Base-by-base conservation (phyloP, 2,888 invertebrate species). In the Abrostola tripartita region DNA sequence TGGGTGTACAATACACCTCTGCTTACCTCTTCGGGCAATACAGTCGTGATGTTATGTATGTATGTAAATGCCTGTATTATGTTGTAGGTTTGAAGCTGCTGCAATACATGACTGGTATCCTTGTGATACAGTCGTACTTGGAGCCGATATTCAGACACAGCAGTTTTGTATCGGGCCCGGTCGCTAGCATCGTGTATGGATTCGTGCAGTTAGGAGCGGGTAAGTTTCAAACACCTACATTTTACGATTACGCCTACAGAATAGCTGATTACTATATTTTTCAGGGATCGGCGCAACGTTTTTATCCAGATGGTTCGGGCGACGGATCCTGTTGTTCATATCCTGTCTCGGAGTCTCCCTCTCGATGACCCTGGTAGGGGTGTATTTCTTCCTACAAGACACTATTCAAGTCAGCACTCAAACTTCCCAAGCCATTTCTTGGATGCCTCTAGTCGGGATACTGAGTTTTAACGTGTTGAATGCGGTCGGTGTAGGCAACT, bases 121-220 rank as follows among this genome's bases (percentile, higher is more conserved):
- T 95, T 5, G 95, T 96, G 0, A 95, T 96, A 36, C 96, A 96
- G 69, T 95, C 96, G 0, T 96, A 96, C 76, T 92, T 96, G 66
- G 95, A 96, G 81, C 93, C 95, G 38, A 96, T 96, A 68, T 95
- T 96, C 56, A 89, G 92, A 50, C 93, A 95, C 49, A 95, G 95
- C 63, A 92, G 93, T 52, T 92, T 92, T 0, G 87, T 95, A 54
- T 93, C 95, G 0, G 95, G 96, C 0, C 93, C 95, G 0, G 87
- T 91, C 6, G 95, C 95, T 1, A 96, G 96, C 69, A 96, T 96
- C 42, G 89, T 96, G 14, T 94, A 96, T 71, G 96, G 96, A 64
- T 88, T 95, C n/a, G 91, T 96, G 14, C 96, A 96, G 71, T 79
- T 96, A 37, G 86, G 89, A 0, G 95, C 96, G 65, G 95, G 95